Base-by-base conservation (phyloP, 2,113 vertebrate species). In the Atrichornis clamosus region DNA sequence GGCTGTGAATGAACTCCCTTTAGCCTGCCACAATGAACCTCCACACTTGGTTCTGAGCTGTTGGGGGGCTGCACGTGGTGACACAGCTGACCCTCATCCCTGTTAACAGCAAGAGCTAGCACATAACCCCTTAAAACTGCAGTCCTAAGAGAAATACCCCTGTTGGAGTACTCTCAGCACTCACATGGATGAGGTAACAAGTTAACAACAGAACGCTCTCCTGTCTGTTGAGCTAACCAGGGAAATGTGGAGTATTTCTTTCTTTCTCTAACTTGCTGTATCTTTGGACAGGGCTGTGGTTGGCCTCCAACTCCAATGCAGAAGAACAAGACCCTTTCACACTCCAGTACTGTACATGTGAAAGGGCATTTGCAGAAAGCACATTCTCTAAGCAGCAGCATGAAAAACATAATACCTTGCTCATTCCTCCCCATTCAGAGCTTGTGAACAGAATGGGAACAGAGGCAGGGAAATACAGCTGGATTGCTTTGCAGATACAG, bases 231-330 rank as follows among this genome's bases (percentile, higher is more conserved):
- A 82, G 47, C 22, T 82, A 50, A 49, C 4, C 28, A 84, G 28
- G 21, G 35, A 68, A 64, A 8, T 0, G 0, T 8, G 39, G 23
- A 39, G 1, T 19, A 24, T 32, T 87, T 37, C 68, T 26, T 35
- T 67, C 83, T 37, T 35, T 67, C 83, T 37, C 16, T 28, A 73
- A 15, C 2, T 9, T 41, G 30, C 53, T 28, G 22, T 32, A 22
- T 22, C 32, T 63, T 44, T n/a, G 37, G 39, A 46, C 21, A 80
- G 63, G 49, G 44, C 7, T 73, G 27, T 0, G 0, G 44, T 1
- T 65, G 81, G 33, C 49, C 44, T 35, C 41, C 59, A 52, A 6
- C 46, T 52, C 37, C 46, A 69, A 27, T 3, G n/a, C 37, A 69
- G 46, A 39, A 81, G 53, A 83, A 59, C 13, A 60, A 65, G 50